Evolutionary conservation across 2,888 invertebrate species (phyloP).

Genomic region (Chromoteleia sp.): DNA sequence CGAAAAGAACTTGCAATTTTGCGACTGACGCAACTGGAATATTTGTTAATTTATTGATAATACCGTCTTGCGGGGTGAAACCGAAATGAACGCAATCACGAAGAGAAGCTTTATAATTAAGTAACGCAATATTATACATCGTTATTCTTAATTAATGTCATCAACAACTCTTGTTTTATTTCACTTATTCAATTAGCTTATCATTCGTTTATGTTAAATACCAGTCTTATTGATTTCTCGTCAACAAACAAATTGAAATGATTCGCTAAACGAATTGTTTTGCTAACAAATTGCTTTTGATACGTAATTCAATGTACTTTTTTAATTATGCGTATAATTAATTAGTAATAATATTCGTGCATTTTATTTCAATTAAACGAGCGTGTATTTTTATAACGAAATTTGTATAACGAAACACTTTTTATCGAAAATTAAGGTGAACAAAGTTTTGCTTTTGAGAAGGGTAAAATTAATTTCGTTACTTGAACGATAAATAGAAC

Average conservation of each 20-base stretch:
- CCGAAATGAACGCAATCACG: constrained; percentile 14
- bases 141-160: constrained; percentile 16
- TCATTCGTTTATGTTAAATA: constrained; percentile 31
- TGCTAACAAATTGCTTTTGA: constrained; percentile 7
- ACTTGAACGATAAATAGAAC: not conserved
- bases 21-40: not conserved
- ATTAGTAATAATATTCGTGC: too few species aligned
- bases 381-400: not conserved
- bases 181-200: constrained; percentile 33
- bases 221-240: constrained; percentile 51
- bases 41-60: constrained; percentile 10
- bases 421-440: too few species aligned
- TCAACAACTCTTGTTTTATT: constrained; percentile 25
- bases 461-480: not conserved
- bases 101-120: constrained; percentile 13
- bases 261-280: constrained; percentile 13
- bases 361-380: too few species aligned
- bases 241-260: not conserved
- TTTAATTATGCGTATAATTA: too few species aligned
- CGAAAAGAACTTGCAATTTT: too few species aligned
- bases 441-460: too few species aligned
- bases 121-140: constrained; percentile 6
- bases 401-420: not conserved
- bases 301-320: too few species aligned
- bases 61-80: constrained; percentile 12